phyloP scores from a whole-genome alignment of 2,113 vertebrate genomes.

The Ancistrus triradiatus region DNA sequence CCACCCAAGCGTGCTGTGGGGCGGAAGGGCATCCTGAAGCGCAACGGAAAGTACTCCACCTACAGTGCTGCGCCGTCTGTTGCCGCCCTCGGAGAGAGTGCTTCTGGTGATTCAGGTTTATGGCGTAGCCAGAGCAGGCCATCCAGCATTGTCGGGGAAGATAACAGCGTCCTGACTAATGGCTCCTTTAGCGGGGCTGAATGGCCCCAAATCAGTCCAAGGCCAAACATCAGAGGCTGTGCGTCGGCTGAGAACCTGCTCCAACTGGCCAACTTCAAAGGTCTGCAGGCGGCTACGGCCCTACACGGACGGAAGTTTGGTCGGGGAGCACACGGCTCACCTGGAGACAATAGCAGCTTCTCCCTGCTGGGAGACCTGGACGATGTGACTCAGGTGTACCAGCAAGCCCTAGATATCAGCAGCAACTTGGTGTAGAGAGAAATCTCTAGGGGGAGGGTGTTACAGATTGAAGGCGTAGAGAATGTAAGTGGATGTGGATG shows the following conservation, averaged over 20 bases:
- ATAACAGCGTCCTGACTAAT: slow-evolving; percentile 82
- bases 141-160: slow-evolving; percentile 87
- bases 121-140: slow-evolving; percentile 92
- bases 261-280: slow-evolving; percentile 82
- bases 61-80: slow-evolving; percentile 62
- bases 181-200: slow-evolving; percentile 77
- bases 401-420: slow-evolving; percentile 85
- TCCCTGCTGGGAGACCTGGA: slow-evolving; percentile 91
- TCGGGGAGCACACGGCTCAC: slow-evolving; percentile 69
- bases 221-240: slow-evolving; percentile 85
- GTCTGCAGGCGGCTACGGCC: slow-evolving; percentile 79
- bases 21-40: slow-evolving; percentile 93
- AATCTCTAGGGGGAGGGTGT: background rate
- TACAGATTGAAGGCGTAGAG: background rate
- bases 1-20: slow-evolving; percentile 64
- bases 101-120: slow-evolving; percentile 75
- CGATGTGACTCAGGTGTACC: slow-evolving; percentile 88
- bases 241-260: slow-evolving; percentile 94
- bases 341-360: slow-evolving; percentile 89
- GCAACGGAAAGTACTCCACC: slow-evolving; percentile 88
- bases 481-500: slow-evolving; percentile 38
- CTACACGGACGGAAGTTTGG: slow-evolving; percentile 81
- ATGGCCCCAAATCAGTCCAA: slow-evolving; percentile 71
- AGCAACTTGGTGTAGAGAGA: slow-evolving; percentile 76
- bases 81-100: slow-evolving; percentile 64